Conservation (phyloP, 2,113 vertebrate genomes). For the Protobothrops mucrosquamatus region DNA sequence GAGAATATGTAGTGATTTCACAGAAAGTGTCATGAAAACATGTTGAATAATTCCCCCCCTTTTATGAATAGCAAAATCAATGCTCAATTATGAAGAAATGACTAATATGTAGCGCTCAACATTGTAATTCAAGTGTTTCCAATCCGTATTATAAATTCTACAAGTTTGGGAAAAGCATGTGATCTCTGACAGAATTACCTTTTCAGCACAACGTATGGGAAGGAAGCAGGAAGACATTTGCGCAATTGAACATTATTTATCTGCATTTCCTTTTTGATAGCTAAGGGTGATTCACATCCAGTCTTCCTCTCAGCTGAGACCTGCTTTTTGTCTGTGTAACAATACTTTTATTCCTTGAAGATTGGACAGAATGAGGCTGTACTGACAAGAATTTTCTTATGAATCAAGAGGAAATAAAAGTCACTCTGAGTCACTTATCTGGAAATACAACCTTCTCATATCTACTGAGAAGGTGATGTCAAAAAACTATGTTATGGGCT, state of each 20-base stretch:
- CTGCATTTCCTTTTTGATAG: slow-evolving; percentile 52
- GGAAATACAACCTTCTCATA: slow-evolving; percentile 52
- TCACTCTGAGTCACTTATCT: neutral
- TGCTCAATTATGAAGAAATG: neutral
- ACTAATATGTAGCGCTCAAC: neutral
- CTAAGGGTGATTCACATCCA: slow-evolving; percentile 58
- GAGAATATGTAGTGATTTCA: neutral
- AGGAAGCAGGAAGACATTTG: slow-evolving; percentile 36
- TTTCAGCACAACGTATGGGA: slow-evolving; percentile 4
- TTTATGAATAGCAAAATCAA: neutral
- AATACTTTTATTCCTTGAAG: slow-evolving; percentile 53
- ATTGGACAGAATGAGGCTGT: slow-evolving; percentile 38
- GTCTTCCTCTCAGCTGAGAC: slow-evolving; percentile 34
- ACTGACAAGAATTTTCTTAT: slow-evolving; percentile 58
- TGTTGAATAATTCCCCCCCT: neutral
- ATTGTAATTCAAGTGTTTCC: neutral
- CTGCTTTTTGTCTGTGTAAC: slow-evolving; percentile 42
- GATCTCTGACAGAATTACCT: neutral
- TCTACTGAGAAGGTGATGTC: neutral
- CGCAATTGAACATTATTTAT: neutral
- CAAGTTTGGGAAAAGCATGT: neutral
- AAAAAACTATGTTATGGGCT: neutral
- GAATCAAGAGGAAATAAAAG: slow-evolving; percentile 45
- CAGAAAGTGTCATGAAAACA: neutral
- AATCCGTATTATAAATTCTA: neutral